A percentile compares a stretch with the other conserved stretches of the same genome.
These are phyloP conservation scores for Paradoxurus hermaphroditus DNA, from an alignment of 2,113 vertebrate genomes.

Conservation along the genomic window DNA sequence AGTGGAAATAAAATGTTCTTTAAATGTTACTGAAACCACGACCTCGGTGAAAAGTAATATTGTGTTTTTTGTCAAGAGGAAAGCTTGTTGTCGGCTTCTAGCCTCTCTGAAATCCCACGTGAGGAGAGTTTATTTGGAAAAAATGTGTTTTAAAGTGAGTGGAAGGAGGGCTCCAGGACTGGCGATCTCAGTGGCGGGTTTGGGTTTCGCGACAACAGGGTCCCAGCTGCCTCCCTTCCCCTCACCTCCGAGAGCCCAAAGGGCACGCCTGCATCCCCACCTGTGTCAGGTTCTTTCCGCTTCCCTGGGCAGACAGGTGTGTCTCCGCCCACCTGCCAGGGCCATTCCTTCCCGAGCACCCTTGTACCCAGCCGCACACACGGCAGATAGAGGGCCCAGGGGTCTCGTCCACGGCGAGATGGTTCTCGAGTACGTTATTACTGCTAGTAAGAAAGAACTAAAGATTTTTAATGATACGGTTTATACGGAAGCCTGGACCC, in stretches of 20 bases:
- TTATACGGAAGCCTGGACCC: neutral
- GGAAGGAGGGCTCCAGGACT: conserved; percentile 48
- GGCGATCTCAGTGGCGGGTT: conserved; percentile 48
- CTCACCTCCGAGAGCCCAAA: neutral
- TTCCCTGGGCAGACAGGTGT: neutral
- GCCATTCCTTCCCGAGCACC: neutral
- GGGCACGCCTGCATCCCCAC: neutral
- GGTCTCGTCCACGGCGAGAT: fast-evolving
- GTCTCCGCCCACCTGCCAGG: neutral
- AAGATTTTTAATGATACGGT: neutral
- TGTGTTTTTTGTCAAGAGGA: neutral
- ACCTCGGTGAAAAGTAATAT: conserved; percentile 52
- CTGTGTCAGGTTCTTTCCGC: neutral
- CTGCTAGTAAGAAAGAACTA: neutral
- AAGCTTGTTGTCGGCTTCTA: conserved; percentile 52
- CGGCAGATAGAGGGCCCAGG: neutral
- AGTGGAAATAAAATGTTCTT: neutral
- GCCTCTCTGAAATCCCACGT: conserved; percentile 49
- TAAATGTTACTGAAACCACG: neutral
- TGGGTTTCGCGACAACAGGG: neutral
- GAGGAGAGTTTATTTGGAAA: conserved; percentile 67
- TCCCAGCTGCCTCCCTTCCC: neutral
- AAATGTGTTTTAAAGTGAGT: conserved; percentile 57
- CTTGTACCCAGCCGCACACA: neutral
- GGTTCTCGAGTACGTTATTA: neutral